These are phyloP conservation scores for Cryptosula pallasiana DNA, from an alignment of 2,888 invertebrate genomes.

Conservation along the genomic window DNA sequence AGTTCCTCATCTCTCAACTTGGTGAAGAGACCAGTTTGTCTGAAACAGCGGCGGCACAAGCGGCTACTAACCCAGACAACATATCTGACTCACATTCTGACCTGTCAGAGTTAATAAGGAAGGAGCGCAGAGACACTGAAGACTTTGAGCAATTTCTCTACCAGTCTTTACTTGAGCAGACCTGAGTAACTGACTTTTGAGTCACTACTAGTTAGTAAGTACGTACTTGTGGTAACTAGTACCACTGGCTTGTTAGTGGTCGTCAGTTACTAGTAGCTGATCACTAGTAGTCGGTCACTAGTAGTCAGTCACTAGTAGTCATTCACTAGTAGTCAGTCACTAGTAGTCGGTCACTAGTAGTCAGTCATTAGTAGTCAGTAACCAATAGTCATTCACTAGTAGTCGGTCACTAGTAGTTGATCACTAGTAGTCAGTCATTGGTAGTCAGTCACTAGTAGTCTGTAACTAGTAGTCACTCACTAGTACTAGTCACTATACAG, in stretches of 20 bases:
- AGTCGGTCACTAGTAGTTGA: not conserved
- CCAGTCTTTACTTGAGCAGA: not conserved
- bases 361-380: not conserved
- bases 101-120: not conserved
- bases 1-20: not conserved
- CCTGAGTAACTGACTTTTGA: too few relatives aligned
- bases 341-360: not conserved
- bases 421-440: not conserved
- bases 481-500: too few relatives aligned
- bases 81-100: not conserved
- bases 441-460: not conserved
- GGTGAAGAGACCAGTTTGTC: not conserved
- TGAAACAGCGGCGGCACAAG: not conserved
- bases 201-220: too few relatives aligned
- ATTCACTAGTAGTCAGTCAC: not conserved
- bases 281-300: too few relatives aligned
- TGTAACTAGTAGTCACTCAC: not conserved
- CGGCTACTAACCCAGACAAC: not conserved
- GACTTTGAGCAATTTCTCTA: not conserved
- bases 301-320: not conserved
- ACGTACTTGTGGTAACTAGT: too few relatives aligned
- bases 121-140: not conserved
- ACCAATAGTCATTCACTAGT: not conserved
- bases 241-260: too few relatives aligned
- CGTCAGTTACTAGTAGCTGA: too few relatives aligned